phyloP scores from a whole-genome alignment of 2,113 vertebrate genomes.

The Otolemur garnettii region DNA sequence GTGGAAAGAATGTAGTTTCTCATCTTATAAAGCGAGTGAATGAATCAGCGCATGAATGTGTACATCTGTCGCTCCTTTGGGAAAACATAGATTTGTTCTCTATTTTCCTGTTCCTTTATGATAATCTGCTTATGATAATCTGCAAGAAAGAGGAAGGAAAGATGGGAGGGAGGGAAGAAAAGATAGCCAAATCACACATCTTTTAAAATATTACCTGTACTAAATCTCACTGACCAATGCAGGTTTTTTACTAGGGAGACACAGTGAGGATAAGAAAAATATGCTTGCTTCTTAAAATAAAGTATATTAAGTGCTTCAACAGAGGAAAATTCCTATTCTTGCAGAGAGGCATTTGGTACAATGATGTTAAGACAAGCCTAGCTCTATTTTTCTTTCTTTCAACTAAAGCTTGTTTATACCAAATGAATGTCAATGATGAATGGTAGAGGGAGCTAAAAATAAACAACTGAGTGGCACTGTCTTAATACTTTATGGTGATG shows the following conservation, averaged over 20 bases:
- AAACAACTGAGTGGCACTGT: not conserved
- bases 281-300: slow-evolving; percentile 38
- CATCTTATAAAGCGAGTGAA: not conserved
- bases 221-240: not conserved
- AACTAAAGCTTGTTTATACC: slow-evolving; percentile 61
- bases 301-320: slow-evolving; percentile 53
- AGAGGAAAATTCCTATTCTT: slow-evolving; percentile 2
- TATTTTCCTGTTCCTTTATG: slow-evolving; percentile 2
- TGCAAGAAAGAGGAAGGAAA: not conserved
- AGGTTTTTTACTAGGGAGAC: slow-evolving; percentile 32
- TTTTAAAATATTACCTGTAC: not conserved
- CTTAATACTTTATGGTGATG: not conserved
- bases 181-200: not conserved
- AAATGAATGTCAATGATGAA: slow-evolving; percentile 8
- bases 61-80: not conserved
- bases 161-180: not conserved
- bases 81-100: not conserved
- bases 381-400: not conserved
- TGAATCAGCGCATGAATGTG: not conserved
- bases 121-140: not conserved
- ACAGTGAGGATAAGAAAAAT: not conserved
- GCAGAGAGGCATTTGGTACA: not conserved
- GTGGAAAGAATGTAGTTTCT: slow-evolving; percentile 39
- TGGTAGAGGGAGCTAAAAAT: slow-evolving; percentile 7
- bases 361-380: slow-evolving; percentile 1